Evolutionary conservation across 1,140 invertebrate species (phyloP), one percentile per base, ranked within the genome.

Genomic region (Apis florea): DNA sequence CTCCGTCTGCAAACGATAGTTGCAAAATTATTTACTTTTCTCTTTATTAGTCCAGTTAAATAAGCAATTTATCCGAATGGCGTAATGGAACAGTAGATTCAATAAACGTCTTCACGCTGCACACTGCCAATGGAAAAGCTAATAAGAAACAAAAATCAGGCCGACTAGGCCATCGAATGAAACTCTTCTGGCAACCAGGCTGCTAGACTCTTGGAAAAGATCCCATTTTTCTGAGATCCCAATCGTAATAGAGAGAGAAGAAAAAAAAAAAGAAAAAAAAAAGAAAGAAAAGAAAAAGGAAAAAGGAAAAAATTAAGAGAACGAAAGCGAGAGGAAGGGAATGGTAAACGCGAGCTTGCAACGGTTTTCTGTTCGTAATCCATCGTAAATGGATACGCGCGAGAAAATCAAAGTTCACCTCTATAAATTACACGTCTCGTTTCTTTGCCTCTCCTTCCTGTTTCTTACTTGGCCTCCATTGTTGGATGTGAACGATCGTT

Each of bases 1-100:
- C 53, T 92, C 92, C 17, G 81, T 87, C 93, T 93, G 75, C 0
- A 83, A 84, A 81, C 6, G 15, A 61, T 40, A 6, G 31, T 40
- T 40, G 31, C 31, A 40, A 40, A 40, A 40, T 40, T 40, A 40
- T 40, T 40, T 40, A 24, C 17, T 63, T 21, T 8, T 1, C 17
- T 21, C 40, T 40, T 9, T 15, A 1, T 1, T 66, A 40, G 10
- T 40, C 17, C 12, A 21, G 11, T n/a, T 47, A 47, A 51, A 10
- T 19, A 26, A 2, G 9, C 40, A 26, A 17, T 79, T 59, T 51
- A 53, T 31, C 31, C 15, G 40, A 71, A 79, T n/a, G 47, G 24
- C 17, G 24, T 59, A n/a, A 49, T 40, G 15, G 10, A 72, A 12
- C 1, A 17, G 49, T 11, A 15, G 11, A 72, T 79, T 79, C 26